Evolutionary conservation across 2,888 invertebrate species (phyloP), one percentile per base, ranked within the genome.

Genomic region (Neoitamus cyanurus): DNA sequence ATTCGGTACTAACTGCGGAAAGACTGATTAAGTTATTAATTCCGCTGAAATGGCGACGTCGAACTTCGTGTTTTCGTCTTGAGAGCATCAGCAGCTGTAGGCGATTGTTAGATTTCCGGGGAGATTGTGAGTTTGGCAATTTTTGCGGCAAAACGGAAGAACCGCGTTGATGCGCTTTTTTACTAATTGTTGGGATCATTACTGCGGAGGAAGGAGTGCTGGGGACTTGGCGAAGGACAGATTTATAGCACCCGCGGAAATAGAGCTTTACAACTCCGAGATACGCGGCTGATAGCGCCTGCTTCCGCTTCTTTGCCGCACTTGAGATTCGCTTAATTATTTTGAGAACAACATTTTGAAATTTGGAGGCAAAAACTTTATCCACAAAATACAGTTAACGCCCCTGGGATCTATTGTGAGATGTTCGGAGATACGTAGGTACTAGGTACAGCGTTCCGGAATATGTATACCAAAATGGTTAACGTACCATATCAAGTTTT

Each of bases 401-500:
- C 58, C 58, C 58, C 20, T 58, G 58, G 58, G 58, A 58, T 58
- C 58, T 58, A 58, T 58, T 58, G 58, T 58, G 58, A 58, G 25
- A 15, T 58, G 15, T 20, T 58, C 9, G 2, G 58, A 58, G 58
- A 58, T 58, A 48, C 6, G 48, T 1, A 20, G 15, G 7, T 5
- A 7, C 3, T 5, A 3, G 34, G 34, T 48, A 42, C 37, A 20
- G 6, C 20, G 58, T 58, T 15, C 58, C 58, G 15, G 58, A 58
- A 58, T 58, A 37, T 37, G 5, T 31, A 42, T 6, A 42, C 42
- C 42, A n/a, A 70, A 70, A 70, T 70, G 30, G 30, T 34, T 31
- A 70, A 70, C 31, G 30, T 70, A 34, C 34, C 70, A 34, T 70
- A 70, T 31, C 70, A n/a, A 70, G 70, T 70, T 70, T 70, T 31